These are phyloP conservation scores for Ceratotherium simum DNA, from an alignment of 2,113 vertebrate genomes.

Conservation along the genomic window DNA sequence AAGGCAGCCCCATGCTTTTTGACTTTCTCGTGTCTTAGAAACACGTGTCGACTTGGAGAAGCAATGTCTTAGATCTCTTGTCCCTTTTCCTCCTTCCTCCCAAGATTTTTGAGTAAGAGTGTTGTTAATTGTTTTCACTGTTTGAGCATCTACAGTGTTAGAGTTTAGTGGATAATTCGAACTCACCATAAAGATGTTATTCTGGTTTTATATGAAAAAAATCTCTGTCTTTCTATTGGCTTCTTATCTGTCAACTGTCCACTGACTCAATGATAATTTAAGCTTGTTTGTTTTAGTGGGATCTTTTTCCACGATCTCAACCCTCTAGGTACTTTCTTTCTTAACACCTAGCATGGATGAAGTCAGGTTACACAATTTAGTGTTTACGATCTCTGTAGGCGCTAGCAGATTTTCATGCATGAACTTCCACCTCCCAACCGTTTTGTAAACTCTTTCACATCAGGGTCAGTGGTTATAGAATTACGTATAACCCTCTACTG, in stretches of 20 bases:
- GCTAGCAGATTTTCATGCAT: background rate
- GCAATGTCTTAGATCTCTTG: background rate
- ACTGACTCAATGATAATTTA: background rate
- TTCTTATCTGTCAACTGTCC: background rate
- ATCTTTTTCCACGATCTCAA: background rate
- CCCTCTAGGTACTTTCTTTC: background rate
- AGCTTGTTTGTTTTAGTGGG: background rate
- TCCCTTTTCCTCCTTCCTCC: background rate
- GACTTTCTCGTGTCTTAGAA: background rate
- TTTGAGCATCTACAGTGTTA: background rate
- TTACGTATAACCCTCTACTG: background rate
- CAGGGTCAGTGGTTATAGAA: background rate
- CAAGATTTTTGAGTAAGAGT: background rate
- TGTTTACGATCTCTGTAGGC: background rate
- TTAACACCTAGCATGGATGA: background rate
- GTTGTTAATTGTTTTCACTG: background rate
- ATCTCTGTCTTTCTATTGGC: background rate
- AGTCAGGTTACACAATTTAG: background rate
- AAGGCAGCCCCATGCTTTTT: background rate
- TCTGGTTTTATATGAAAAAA: background rate
- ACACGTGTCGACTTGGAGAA: background rate
- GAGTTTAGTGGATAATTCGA: background rate
- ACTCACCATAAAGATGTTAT: background rate
- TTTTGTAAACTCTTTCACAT: background rate
- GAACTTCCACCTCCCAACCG: background rate